Evolutionary conservation across 2,888 invertebrate species (phyloP).

Genomic region (Onthophagus sagittarius): DNA sequence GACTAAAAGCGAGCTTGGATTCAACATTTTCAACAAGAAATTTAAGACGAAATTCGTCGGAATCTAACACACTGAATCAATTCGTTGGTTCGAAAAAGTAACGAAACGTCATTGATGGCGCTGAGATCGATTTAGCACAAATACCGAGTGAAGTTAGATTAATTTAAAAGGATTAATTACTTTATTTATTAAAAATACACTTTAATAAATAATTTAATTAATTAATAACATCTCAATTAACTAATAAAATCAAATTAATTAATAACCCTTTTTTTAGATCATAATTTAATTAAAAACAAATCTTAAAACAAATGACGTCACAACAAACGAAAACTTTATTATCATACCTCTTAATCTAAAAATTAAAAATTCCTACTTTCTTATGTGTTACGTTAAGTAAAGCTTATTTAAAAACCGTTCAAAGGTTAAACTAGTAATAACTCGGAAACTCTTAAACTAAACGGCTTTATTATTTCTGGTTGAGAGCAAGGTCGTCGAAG

Average conservation of each 20-base stretch:
- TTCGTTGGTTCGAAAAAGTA: not conserved
- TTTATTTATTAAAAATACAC: too few relatives aligned
- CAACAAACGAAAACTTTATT: not conserved
- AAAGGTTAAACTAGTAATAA: slow-evolving; percentile 14
- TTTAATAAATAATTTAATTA: too few relatives aligned
- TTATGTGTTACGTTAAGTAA: not conserved
- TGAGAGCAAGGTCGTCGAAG: not conserved
- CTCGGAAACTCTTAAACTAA: not conserved
- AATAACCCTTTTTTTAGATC: not conserved
- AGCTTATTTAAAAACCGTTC: slow-evolving; percentile 2
- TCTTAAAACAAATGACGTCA: not conserved
- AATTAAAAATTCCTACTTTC: too few relatives aligned
- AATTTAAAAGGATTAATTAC: too few relatives aligned
- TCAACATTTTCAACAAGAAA: slow-evolving; percentile 35
- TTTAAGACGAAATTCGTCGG: slow-evolving; percentile 3
- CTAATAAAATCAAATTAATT: too few relatives aligned
- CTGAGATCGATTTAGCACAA: not conserved
- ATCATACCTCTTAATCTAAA: not conserved
- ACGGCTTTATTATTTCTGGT: not conserved
- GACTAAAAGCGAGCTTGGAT: slow-evolving; percentile 39
- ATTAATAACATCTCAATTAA: too few relatives aligned
- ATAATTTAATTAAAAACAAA: not conserved
- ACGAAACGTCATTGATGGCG: slow-evolving; percentile 6
- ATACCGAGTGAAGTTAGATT: not conserved
- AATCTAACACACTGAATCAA: not conserved